phyloP scores from a whole-genome alignment of 2,113 vertebrate genomes.

The Anarhynchus alexandrinus region DNA sequence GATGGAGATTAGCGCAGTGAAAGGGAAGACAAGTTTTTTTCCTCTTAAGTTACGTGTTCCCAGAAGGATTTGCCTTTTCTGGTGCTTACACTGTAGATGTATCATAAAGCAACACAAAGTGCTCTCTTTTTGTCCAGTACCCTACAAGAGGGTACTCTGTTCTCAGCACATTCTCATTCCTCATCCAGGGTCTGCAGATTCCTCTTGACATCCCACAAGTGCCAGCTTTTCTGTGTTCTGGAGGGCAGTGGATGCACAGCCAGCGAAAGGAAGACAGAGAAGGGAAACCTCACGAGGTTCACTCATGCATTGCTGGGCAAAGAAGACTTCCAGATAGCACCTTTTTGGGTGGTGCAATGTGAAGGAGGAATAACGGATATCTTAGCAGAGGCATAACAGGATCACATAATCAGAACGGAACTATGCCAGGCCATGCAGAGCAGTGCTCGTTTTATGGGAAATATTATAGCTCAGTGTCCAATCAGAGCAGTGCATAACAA shows the following conservation, averaged over 20 bases:
- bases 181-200: background rate
- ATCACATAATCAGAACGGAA: rapidly evolving
- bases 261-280: background rate
- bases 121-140: background rate
- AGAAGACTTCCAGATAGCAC: background rate
- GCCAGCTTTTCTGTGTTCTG: background rate
- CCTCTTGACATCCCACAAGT: background rate
- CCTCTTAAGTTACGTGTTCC: background rate
- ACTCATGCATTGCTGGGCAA: background rate
- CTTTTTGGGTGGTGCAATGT: background rate
- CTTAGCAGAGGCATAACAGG: background rate
- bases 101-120: background rate
- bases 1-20: no score
- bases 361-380: background rate
- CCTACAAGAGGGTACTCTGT: rapidly evolving
- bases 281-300: background rate
- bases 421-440: background rate
- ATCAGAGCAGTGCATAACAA: background rate
- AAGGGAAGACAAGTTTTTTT: background rate
- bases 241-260: background rate
- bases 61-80: background rate
- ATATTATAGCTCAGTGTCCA: background rate
- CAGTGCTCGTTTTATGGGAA: rapidly evolving
- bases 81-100: background rate
- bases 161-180: background rate